Percentiles rank a stretch among this genome's conserved stretches.
phyloP scores from a whole-genome alignment of 2,888 invertebrate genomes.

The Drosophila phalerata region DNA sequence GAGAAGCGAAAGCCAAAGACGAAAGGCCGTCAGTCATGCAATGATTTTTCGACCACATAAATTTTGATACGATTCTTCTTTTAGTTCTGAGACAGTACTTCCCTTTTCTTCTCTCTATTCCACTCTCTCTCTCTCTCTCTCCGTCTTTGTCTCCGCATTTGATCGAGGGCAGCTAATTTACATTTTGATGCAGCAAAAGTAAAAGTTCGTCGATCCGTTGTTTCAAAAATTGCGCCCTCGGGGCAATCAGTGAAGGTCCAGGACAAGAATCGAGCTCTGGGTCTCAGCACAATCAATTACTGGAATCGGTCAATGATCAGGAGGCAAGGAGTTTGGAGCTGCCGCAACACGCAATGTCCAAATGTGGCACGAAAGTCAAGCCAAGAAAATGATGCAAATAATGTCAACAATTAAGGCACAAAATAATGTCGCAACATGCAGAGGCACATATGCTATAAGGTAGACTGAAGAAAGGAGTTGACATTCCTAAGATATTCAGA shows the following conservation, averaged over 20 bases:
- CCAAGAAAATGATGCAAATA: constrained; percentile 43
- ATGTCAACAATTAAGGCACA: constrained; percentile 57
- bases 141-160: not conserved
- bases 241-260: constrained; percentile 21
- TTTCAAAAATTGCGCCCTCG: constrained; percentile 72
- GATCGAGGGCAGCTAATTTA: constrained; percentile 68
- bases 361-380: constrained; percentile 36
- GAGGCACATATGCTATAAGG: not conserved
- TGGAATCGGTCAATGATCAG: constrained; percentile 75
- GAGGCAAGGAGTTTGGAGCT: constrained; percentile 26
- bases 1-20: constrained; percentile 44
- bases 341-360: constrained; percentile 50
- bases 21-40: constrained; percentile 80
- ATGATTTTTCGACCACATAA: constrained; percentile 57
- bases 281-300: constrained; percentile 68
- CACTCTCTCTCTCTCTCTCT: not conserved
- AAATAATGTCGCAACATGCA: constrained; percentile 28
- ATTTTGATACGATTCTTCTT: constrained; percentile 42
- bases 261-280: constrained; percentile 18
- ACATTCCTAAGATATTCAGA: not conserved
- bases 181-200: constrained; percentile 68
- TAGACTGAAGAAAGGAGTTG: not conserved
- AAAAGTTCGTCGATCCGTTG: constrained; percentile 62
- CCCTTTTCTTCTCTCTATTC: not conserved
- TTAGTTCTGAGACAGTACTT: not conserved